Conservation (phyloP, 2,888 invertebrate species). For the Pseudococcus longispinus region DNA sequence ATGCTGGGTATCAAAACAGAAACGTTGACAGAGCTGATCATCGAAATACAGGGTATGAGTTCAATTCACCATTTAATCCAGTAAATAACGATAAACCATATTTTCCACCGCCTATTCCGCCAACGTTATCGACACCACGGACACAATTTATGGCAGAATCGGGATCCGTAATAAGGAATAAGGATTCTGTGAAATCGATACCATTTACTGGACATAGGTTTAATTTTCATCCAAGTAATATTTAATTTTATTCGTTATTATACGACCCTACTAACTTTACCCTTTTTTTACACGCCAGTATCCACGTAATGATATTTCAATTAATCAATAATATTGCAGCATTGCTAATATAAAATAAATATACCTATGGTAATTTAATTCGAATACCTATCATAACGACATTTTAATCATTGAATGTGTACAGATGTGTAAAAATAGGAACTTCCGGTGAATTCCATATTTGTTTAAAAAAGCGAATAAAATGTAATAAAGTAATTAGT, state of each 20-base stretch:
- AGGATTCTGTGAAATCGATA: not conserved
- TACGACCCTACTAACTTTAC: not conserved
- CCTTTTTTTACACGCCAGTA: no score
- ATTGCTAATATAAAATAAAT: not conserved
- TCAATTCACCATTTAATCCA: not conserved
- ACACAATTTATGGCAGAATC: not conserved
- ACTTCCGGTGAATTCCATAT: not conserved
- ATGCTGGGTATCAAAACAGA: not conserved
- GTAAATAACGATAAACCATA: not conserved
- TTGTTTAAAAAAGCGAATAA: not conserved
- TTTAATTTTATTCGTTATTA: not conserved
- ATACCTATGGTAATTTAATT: not conserved
- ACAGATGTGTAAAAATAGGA: not conserved
- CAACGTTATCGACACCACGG: not conserved
- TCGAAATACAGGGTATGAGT: not conserved
- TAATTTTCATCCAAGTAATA: not conserved
- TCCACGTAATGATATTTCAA: no score
- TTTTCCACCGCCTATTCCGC: not conserved
- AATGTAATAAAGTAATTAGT: slow-evolving; percentile 30
- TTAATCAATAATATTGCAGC: no score
- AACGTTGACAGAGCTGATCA: not conserved
- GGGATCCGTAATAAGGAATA: not conserved
- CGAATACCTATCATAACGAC: not conserved
- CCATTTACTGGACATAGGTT: not conserved
- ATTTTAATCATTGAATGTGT: not conserved